Base-by-base conservation (phyloP, 2,113 vertebrate genomes). In the Urocitellus parryii region DNA sequence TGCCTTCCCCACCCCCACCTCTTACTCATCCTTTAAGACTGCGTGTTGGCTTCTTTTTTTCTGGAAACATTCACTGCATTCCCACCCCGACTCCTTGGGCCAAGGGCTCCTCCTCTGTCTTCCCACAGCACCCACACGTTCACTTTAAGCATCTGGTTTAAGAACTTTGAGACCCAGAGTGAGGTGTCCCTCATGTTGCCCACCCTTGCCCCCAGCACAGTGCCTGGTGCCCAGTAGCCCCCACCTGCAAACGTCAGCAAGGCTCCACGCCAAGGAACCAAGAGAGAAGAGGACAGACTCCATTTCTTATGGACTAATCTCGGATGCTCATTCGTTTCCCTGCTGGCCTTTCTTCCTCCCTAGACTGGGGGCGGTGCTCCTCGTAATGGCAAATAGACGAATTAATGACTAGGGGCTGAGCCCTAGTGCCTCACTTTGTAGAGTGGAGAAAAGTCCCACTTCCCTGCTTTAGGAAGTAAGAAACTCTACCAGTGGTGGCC, bases 21-120 rank as follows among this genome's bases (percentile, higher is more conserved):
- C 67, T 88, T 73, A 85, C 78, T 96, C 82, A 86, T 58, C 53
- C 58, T 45, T 48, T 42, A 93, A 86, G 74, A 82, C n/a, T 42
- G 11, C 20, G 72, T 0, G 24, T 53, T 78, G 5, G 34, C 39
- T 65, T 34, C 6, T 16, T 67, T 24, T 0, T 25, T 89, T 65
- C 80, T 92, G 81, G 61, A 95, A 82, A 76, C 11, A 34, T n/a
- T 96, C 70, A 58, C 39, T 84, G 58, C 61, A 67, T 48, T 65
- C 51, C 58, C 53, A 48, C 48, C 70, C 68, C 53, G 9, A 37
- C 58, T 29, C 42, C 1, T 24, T 9, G 39, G 42, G 85, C 67
- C 22, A 25, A 82, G 27, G 4, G 16, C 32, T 73, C 61, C 82
- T 45, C 48, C 78, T 53, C 5, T 1, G 12, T 4, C 18, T 67